Percentiles rank a stretch among this genome's conserved stretches.
Evolutionary conservation across 2,797 vertebrate genomes (phyloP).

Genomic region (Brotula barbata): DNA sequence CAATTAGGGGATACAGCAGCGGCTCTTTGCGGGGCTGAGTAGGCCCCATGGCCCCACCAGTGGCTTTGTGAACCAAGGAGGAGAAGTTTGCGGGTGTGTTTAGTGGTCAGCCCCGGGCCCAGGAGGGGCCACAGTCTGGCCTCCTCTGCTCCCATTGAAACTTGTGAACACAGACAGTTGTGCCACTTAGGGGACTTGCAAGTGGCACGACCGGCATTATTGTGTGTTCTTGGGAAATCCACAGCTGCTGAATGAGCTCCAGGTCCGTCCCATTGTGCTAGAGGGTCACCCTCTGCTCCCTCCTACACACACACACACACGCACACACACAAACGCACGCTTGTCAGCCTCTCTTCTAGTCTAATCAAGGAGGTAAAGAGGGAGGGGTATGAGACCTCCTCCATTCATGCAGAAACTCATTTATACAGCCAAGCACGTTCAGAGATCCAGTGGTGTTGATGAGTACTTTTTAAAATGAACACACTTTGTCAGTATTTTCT

Average conservation of each 20-base stretch:
- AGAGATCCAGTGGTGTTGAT: constrained; percentile 36
- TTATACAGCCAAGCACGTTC: constrained; percentile 49
- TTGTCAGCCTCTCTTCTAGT: constrained; percentile 59
- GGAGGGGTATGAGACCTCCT: constrained; percentile 45
- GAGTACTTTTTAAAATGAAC: constrained; percentile 13
- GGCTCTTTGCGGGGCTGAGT: constrained; percentile 54
- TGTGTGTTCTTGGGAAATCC: constrained; percentile 86
- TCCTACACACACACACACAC: constrained; percentile 30
- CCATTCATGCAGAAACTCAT: constrained; percentile 64
- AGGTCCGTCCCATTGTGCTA: constrained; percentile 76
- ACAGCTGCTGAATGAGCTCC: constrained; percentile 87
- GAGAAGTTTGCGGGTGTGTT: constrained; percentile 75
- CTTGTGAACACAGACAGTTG: constrained; percentile 79
- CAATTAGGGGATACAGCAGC: constrained; percentile 73
- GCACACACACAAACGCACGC: constrained; percentile 43
- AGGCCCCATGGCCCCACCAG: constrained; percentile 75
- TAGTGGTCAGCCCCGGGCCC: constrained; percentile 73
- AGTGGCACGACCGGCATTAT: constrained; percentile 81
- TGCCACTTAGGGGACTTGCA: constrained; percentile 79
- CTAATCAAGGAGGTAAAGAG: constrained; percentile 64
- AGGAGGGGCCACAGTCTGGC: constrained; percentile 45
- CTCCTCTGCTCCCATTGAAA: constrained; percentile 76
- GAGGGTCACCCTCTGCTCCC: constrained; percentile 68
- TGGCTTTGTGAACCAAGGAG: constrained; percentile 64
- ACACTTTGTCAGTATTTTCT: no score